phyloP scores from a whole-genome alignment of 2,113 vertebrate genomes.

The Chaetura pelagica region DNA sequence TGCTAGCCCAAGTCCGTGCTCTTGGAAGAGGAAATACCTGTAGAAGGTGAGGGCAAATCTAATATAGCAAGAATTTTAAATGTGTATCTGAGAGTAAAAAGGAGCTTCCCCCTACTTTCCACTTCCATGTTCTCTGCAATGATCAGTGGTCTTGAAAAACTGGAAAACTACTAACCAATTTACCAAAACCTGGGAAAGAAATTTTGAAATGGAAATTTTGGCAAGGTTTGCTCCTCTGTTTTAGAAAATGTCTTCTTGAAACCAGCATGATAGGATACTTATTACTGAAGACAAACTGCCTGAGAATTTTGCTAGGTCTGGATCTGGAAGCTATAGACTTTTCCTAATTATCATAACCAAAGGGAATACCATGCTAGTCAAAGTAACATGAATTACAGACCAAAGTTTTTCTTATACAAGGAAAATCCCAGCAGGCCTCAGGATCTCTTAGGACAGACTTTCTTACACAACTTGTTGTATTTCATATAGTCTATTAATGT shows the following conservation, averaged over 20 bases:
- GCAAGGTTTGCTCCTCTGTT: not conserved
- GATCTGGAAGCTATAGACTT: not conserved
- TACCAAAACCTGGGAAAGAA: not conserved
- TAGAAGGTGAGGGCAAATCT: not conserved
- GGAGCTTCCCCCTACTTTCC: not conserved
- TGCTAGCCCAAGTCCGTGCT: not conserved
- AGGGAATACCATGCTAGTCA: not conserved
- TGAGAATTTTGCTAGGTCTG: not conserved
- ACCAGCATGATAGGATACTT: not conserved
- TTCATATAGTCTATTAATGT: not conserved
- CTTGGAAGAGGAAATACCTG: not conserved
- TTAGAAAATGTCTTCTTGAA: not conserved
- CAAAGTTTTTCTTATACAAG: not conserved
- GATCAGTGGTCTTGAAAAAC: not conserved
- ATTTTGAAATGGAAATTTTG: not conserved
- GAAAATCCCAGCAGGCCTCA: not conserved
- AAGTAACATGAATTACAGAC: not conserved
- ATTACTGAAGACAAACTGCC: not conserved
- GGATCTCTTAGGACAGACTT: not conserved
- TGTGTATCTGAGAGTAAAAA: not conserved
- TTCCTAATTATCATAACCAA: slow-evolving; percentile 22
- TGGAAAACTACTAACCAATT: not conserved
- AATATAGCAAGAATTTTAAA: not conserved
- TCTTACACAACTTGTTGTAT: not conserved
- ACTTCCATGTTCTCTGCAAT: not conserved